Base-by-base conservation (phyloP, 2,888 invertebrate species). In the Chymomyza procnemis region DNA sequence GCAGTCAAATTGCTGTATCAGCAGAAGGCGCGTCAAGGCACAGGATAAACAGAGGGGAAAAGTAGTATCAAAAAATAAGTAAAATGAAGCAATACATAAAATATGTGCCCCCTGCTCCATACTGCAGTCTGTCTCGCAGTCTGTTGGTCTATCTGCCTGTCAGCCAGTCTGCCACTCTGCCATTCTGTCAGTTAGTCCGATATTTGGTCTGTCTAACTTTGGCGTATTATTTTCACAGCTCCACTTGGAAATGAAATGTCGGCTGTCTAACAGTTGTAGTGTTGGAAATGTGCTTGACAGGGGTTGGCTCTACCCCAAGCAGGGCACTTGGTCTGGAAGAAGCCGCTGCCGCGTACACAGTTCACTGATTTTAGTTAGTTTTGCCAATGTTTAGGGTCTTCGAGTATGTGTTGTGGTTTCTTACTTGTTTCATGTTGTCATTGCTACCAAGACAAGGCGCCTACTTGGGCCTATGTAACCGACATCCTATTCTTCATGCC, bases 341-440 rank as follows among this genome's bases (percentile, higher is more conserved):
- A 65, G 64, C 74, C 65, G 64, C 74, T 46, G 16, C 67, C 60
- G 63, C 76, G 64, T 57, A 64, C 71, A 80, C 81, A 86, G 81
- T 79, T 81, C 82, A 81, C 73, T 86, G 81, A 81, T 67, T 86
- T 80, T 79, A 79, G 79, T 86, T 84, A 76, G 81, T 76, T 73
- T 68, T 71, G 74, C 69, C 67, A 60, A 41, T 34, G 65, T 61
- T 47, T 63, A 18, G 46, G 47, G 30, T 56, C 52, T 64, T 30
- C 46, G 63, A 18, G 12, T 41, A 12, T 41, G 9, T 41, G 34
- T 41, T 1, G 34, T 41, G 34, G 34, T 41, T 41, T 12, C 34
- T 41, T 12, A 41, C 50, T 18, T 58, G 50, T 56, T 66, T 77
- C n/a, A n/a, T 76, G 68, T 77, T 77, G 77, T 12, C 19, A 14